Evolutionary conservation across 2,888 invertebrate species (phyloP), one percentile per base, ranked within the genome.

Genomic region (Leptopilina myrica): DNA sequence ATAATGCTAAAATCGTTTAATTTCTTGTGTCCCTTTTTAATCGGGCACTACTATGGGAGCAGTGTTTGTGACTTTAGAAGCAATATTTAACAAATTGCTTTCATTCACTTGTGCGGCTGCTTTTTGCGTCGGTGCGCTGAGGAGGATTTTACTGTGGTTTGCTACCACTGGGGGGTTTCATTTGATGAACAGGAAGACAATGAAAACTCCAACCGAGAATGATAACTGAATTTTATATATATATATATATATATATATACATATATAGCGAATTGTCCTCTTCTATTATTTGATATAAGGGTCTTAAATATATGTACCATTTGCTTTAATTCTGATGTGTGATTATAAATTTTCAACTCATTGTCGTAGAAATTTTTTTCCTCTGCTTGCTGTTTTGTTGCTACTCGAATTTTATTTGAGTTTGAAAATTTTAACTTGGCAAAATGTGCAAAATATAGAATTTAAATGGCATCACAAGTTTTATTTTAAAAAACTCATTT

Each of bases 1-100:
- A 20, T 20, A 49, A 79, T 76, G 77, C 64, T 64, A 78, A 77
- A 78, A 83, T 80, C 80, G 79, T 75, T 78, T 75, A 78, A 80
- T 81, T 77, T 67, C 73, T 43, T 53, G 53, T 69, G 12, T 53
- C n/a, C 46, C 56, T 80, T 84, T 80, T 79, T 82, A 84, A 75
- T 78, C 46, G 56, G 43, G 80, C 84, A 82, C 69, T 81, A 76
- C 82, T 81, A 82, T 65, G 84, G 82, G 78, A 12, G 80, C 79
- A 85, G 81, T 84, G 86, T 86, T 88, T 87, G 80, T 69, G 85
- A 85, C 86, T 85, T 85, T 83, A 84, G 82, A 84, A 85, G 86
- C 87, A 87, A 90, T 89, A 89, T 90, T 90, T 89, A 89, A 90
- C 87, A 90, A 90, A 90, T 90, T 90, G 90, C 90, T 90, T 89